phyloP scores from a whole-genome alignment of 2,888 invertebrate genomes.

The Schrankia costaestrigalis region DNA sequence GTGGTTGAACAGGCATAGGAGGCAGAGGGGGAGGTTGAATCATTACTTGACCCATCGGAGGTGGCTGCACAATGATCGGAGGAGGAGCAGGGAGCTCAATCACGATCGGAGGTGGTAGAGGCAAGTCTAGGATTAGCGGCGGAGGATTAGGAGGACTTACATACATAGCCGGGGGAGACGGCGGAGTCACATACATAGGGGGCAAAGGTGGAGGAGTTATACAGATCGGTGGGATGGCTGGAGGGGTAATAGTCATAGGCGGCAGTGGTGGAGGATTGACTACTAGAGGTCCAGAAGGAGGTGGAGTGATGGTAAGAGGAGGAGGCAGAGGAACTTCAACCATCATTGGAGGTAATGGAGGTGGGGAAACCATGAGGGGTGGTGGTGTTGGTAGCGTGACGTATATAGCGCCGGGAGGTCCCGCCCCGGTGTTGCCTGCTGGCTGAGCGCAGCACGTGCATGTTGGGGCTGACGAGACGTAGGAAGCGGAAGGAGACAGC shows the following conservation, averaged over 20 bases:
- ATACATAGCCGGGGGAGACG: slow-evolving; percentile 53
- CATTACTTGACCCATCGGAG: slow-evolving; percentile 57
- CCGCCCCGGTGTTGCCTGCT: no score
- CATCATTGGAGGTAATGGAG: slow-evolving; percentile 47
- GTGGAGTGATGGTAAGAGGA: slow-evolving; percentile 52
- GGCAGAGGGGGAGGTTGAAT: slow-evolving; percentile 65
- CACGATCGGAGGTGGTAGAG: slow-evolving; percentile 54
- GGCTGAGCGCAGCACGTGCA: slow-evolving; percentile 36
- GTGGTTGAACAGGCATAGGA: slow-evolving; percentile 64
- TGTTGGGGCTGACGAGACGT: slow-evolving; percentile 25
- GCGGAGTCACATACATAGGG: slow-evolving; percentile 55
- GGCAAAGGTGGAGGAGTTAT: slow-evolving; percentile 57
- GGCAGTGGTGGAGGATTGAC: slow-evolving; percentile 50
- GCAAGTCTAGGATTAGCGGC: slow-evolving; percentile 51
- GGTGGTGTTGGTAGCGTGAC: slow-evolving; percentile 57
- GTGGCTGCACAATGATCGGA: slow-evolving; percentile 64
- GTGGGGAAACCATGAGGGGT: slow-evolving; percentile 48
- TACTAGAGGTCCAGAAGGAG: slow-evolving; percentile 47
- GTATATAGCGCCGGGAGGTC: no score
- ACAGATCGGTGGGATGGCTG: slow-evolving; percentile 52
- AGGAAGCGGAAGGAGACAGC: slow-evolving; percentile 15
- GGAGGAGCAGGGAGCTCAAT: slow-evolving; percentile 63
- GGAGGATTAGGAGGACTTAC: slow-evolving; percentile 53
- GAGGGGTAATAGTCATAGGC: slow-evolving; percentile 53
- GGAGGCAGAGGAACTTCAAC: slow-evolving; percentile 52